Percentiles rank a stretch among this genome's conserved stretches.
phyloP scores from a whole-genome alignment of 1,140 invertebrate genomes.

The Gonioctena quinquepunctata region DNA sequence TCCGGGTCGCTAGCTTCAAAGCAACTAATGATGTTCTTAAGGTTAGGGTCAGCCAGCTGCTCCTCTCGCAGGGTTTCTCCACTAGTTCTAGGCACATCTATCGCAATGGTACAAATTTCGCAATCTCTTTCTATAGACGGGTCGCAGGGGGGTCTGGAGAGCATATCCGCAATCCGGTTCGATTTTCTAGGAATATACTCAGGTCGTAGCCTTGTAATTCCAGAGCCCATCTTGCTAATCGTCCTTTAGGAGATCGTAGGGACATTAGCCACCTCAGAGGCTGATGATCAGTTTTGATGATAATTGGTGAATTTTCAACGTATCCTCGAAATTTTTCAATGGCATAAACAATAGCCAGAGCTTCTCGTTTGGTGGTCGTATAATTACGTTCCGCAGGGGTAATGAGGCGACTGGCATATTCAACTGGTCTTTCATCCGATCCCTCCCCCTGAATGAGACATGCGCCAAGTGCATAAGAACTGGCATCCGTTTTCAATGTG shows the following conservation, averaged over 20 bases:
- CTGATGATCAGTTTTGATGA: constrained; percentile 58
- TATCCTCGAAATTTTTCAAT: constrained; percentile 39
- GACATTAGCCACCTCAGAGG: constrained; percentile 57
- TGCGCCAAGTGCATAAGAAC: constrained; percentile 50
- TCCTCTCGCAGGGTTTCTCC: not conserved
- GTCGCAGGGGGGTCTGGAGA: constrained; percentile 17
- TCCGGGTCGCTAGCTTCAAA: not conserved
- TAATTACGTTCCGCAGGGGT: constrained; percentile 39
- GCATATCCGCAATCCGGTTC: constrained; percentile 23
- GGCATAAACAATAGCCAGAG: constrained; percentile 53
- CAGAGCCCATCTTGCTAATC: constrained; percentile 56
- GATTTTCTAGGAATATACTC: constrained; percentile 24
- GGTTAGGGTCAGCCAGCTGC: not conserved
- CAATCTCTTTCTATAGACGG: not conserved
- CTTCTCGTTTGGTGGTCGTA: constrained; percentile 48
- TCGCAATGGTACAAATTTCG: not conserved
- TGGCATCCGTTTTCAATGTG: constrained; percentile 25
- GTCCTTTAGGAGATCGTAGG: constrained; percentile 53
- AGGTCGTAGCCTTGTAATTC: constrained; percentile 24
- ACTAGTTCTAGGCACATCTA: not conserved
- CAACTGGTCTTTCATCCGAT: constrained; percentile 43
- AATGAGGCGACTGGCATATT: constrained; percentile 50
- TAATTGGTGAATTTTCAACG: constrained; percentile 49
- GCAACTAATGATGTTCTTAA: not conserved
- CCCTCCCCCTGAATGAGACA: constrained; percentile 49